Conservation (phyloP, 2,888 invertebrate species). For the Monochamus alternatus region DNA sequence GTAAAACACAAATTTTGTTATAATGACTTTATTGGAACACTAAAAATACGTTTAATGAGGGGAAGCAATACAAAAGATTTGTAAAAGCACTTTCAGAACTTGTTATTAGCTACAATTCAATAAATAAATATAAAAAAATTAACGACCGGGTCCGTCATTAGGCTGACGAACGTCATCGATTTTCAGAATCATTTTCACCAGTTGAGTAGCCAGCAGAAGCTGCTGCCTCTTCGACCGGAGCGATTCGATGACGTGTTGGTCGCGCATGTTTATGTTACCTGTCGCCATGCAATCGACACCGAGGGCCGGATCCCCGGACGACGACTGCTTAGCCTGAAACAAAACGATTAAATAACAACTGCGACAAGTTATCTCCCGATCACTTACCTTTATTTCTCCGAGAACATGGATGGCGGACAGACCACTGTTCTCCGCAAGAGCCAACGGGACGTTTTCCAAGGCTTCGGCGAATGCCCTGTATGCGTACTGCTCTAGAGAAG, state of each 20-base stretch:
- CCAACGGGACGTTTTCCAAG: slow-evolving; percentile 93
- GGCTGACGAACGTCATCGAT: slow-evolving; percentile 90
- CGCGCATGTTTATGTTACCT: slow-evolving; percentile 92
- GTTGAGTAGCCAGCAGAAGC: slow-evolving; percentile 95
- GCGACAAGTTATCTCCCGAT: not conserved
- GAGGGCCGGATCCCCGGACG: slow-evolving; percentile 87
- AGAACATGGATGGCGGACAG: slow-evolving; percentile 93
- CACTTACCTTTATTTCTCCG: slow-evolving; percentile 83
- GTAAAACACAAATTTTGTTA: not conserved
- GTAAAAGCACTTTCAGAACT: slow-evolving; percentile 11
- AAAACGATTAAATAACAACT: slow-evolving; percentile 25
- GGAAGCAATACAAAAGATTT: slow-evolving; percentile 19
- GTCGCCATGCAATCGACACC: slow-evolving; percentile 96
- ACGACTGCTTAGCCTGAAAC: slow-evolving; percentile 82
- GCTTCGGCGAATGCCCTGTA: slow-evolving; percentile 97
- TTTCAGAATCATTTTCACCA: slow-evolving; percentile 99
- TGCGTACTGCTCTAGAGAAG: slow-evolving; percentile 97
- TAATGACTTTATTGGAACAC: slow-evolving; percentile 26
- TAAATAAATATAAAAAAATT: slow-evolving; percentile 18
- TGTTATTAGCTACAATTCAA: slow-evolving; percentile 22
- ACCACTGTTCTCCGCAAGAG: slow-evolving; percentile 97
- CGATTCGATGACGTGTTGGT: slow-evolving; percentile 96
- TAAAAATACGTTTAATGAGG: slow-evolving; percentile 10
- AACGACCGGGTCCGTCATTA: slow-evolving; percentile 50
- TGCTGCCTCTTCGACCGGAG: slow-evolving; percentile 98